These are phyloP conservation scores for Eremobia ochroleuca DNA, from an alignment of 2,888 invertebrate species.

Conservation along the genomic window DNA sequence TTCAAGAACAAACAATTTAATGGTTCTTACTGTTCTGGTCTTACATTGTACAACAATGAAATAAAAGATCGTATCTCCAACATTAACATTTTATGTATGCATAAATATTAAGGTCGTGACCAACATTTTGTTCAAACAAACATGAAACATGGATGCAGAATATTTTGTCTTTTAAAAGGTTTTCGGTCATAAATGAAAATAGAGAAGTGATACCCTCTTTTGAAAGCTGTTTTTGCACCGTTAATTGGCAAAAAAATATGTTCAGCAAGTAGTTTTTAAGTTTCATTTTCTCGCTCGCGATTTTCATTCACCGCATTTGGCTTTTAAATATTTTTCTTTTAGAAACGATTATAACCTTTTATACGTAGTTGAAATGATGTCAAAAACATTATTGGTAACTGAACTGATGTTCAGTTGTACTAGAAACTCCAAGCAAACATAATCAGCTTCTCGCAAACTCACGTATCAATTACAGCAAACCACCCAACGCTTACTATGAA, in stretches of 20 bases:
- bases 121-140: constrained; percentile 34
- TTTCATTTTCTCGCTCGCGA: constrained; percentile 32
- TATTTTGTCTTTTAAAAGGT: constrained; percentile 45
- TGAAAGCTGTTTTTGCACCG: constrained; percentile 36
- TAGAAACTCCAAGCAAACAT: background rate
- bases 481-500: constrained; percentile 27
- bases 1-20: constrained; percentile 38
- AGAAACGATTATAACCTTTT: background rate
- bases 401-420: background rate
- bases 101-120: constrained; percentile 51
- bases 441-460: background rate
- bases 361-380: background rate
- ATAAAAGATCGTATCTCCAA: constrained; percentile 46
- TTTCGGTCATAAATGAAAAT: constrained; percentile 44
- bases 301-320: constrained; percentile 30
- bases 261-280: constrained; percentile 34
- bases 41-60: constrained; percentile 40
- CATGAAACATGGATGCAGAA: constrained; percentile 36
- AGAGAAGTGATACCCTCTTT: constrained; percentile 17
- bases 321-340: constrained; percentile 25
- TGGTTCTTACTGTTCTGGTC: constrained; percentile 29
- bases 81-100: constrained; percentile 50
- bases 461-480: constrained; percentile 26
- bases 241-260: constrained; percentile 48
- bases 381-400: background rate